These are phyloP conservation scores for Beroe ovata DNA, from an alignment of 37 sponge, comb jelly and placozoan species.

Conservation along the genomic window DNA sequence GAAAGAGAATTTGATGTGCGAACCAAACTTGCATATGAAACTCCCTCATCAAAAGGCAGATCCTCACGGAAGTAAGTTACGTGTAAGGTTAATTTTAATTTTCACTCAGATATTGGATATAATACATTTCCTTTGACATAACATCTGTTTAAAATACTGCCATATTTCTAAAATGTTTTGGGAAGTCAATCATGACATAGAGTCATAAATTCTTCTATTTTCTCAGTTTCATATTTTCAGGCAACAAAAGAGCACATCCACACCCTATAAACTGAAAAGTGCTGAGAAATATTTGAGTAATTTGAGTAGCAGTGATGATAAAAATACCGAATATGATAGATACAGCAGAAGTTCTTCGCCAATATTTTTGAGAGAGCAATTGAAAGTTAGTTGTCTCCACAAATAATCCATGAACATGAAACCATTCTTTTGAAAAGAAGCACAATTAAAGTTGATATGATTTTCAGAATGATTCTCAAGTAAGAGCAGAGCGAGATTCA, in stretches of 20 bases:
- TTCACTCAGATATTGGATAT: too few species aligned
- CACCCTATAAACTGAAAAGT: slow-evolving; percentile 62
- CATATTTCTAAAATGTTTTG: too few species aligned
- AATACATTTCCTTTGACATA: too few species aligned
- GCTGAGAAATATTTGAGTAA: slow-evolving; percentile 62
- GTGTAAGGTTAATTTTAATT: too few species aligned
- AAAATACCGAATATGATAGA: slow-evolving; percentile 21
- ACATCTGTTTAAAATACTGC: too few species aligned
- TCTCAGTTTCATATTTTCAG: not conserved
- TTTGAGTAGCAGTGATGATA: slow-evolving; percentile 12
- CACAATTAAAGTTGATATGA: not conserved
- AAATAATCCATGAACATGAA: too few species aligned
- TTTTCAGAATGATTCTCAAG: slow-evolving; percentile 15
- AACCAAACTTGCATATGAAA: slow-evolving; percentile 43
- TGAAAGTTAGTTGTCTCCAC: slow-evolving; percentile 29
- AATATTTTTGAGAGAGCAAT: slow-evolving; percentile 25
- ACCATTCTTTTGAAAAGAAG: too few species aligned
- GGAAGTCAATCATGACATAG: too few species aligned
- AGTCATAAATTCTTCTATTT: too few species aligned
- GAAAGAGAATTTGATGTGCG: slow-evolving; percentile 5
- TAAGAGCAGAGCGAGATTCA: slow-evolving; percentile 27
- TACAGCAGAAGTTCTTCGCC: slow-evolving; percentile 59
- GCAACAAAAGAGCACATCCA: slow-evolving; percentile 9
- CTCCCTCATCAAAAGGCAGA: slow-evolving; percentile 34
- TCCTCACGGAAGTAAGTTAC: slow-evolving; percentile 15